These are phyloP conservation scores for Oegoconia quadripuncta DNA, from an alignment of 2,888 invertebrate genomes.

Conservation along the genomic window DNA sequence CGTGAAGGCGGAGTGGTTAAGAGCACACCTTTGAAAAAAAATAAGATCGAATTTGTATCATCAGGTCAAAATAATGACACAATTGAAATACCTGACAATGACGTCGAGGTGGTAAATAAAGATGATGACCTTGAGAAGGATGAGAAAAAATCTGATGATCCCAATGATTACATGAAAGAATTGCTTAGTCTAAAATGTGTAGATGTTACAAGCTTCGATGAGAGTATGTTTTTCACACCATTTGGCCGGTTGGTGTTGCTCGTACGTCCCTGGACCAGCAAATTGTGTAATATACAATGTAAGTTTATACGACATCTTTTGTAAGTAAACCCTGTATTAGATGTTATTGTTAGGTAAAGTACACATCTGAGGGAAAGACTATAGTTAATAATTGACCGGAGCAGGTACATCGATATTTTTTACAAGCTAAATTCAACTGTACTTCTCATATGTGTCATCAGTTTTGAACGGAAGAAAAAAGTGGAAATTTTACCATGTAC, in stretches of 20 bases:
- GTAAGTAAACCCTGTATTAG: too few species aligned
- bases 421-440: too few species aligned
- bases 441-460: too few species aligned
- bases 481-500: too few species aligned
- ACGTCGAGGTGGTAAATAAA: slow-evolving; percentile 3
- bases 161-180: slow-evolving; percentile 44
- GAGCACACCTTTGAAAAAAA: slow-evolving; percentile 31
- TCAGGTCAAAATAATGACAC: slow-evolving; percentile 29
- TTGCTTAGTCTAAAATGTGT: slow-evolving; percentile 43
- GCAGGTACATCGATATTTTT: too few species aligned
- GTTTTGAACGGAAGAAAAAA: too few species aligned
- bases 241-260: slow-evolving; percentile 58
- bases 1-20: slow-evolving; percentile 50
- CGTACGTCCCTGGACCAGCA: slow-evolving; percentile 57
- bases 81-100: slow-evolving; percentile 12
- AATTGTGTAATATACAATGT: slow-evolving; percentile 57
- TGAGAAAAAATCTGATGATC: slow-evolving; percentile 9
- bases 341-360: too few species aligned
- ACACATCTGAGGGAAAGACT: too few species aligned
- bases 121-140: slow-evolving; percentile 13
- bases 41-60: slow-evolving; percentile 51
- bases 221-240: slow-evolving; percentile 50
- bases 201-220: slow-evolving; percentile 38
- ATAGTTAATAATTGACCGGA: too few species aligned
- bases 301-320: too few species aligned